These are phyloP conservation scores for Venustaconcha ellipsiformis DNA, from an alignment of 1,140 invertebrate genomes.

Conservation along the genomic window DNA sequence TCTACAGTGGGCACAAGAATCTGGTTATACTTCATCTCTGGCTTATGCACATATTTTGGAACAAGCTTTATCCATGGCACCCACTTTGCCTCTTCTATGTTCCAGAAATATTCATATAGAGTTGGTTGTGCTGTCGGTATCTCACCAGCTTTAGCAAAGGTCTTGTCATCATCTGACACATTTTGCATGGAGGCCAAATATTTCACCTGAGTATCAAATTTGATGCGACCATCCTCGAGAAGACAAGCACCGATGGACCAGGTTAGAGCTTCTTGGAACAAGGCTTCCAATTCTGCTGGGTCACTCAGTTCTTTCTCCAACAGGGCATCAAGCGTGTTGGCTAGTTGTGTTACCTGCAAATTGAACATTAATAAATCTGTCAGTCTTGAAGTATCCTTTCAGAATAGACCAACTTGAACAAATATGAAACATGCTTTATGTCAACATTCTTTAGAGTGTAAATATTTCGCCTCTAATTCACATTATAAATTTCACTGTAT, in stretches of 20 bases:
- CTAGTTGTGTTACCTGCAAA: slow-evolving; percentile 82
- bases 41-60: slow-evolving; percentile 80
- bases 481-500: no score
- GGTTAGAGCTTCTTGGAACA: slow-evolving; percentile 83
- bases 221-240: slow-evolving; percentile 75
- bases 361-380: not conserved
- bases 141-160: slow-evolving; percentile 77
- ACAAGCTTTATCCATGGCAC: slow-evolving; percentile 86
- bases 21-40: slow-evolving; percentile 79
- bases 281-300: slow-evolving; percentile 74
- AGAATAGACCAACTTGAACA: no score
- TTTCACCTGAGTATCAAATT: slow-evolving; percentile 87
- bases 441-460: no score
- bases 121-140: slow-evolving; percentile 77
- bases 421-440: no score
- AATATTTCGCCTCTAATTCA: no score
- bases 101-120: slow-evolving; percentile 86
- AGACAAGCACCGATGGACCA: slow-evolving; percentile 86
- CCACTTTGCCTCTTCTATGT: slow-evolving; percentile 78
- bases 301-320: slow-evolving; percentile 70
- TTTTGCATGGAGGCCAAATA: slow-evolving; percentile 78
- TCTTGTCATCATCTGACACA: slow-evolving; percentile 67
- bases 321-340: slow-evolving; percentile 80
- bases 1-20: slow-evolving; percentile 92
- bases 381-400: no score